Base-by-base conservation (phyloP, 2,797 vertebrate genomes). In the Cynopterus sphinx region DNA sequence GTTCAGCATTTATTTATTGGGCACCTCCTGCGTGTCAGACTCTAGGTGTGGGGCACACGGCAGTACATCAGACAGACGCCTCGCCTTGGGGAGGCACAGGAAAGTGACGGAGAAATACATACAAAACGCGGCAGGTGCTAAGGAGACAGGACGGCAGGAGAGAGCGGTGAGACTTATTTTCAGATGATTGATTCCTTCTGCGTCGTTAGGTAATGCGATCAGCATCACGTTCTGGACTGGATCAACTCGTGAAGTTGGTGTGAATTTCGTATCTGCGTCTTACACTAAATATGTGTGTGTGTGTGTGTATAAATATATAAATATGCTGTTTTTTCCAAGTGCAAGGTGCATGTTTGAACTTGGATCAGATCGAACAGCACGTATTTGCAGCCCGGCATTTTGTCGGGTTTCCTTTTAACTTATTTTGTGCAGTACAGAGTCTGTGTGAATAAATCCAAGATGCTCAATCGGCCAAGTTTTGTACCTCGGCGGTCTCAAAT, bases 361-460 rank as follows among this genome's bases (percentile, higher is more conserved):
- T 49, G 49, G 49, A 49, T 49, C 16, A 49, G 49, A 49, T 49
- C 5, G 16, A 49, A 49, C 16, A 49, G 49, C 49, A 49, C 43
- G 4, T 49, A 39, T 57, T 82, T 77, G 41, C 31, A 70, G 73
- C 22, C n/a, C 70, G 49, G 51, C 11, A 0, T 87, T 88, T 71
- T 79, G 39, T 91, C 87, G 57, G 12, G 33, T 59, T 90, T 65
- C 46, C 39, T 79, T 24, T 94, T 95, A 95, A 96, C 79, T 96
- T 97, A 97, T 97, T 97, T 91, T 94, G 82, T 92, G 41, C 24
- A 21, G 81, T 36, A 39, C 12, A 85, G 46, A 73, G 12, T 87
- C 70, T 83, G 70, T 95, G 9, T 83, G 82, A 68, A 65, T 86
- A 88, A 87, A 75, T 73, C 53, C 70, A 61, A 78, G n/a, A 75